Percentiles rank a stretch among this genome's conserved stretches.
Conservation (phyloP, 2,888 invertebrate genomes). For the Trachelus tabidus region DNA sequence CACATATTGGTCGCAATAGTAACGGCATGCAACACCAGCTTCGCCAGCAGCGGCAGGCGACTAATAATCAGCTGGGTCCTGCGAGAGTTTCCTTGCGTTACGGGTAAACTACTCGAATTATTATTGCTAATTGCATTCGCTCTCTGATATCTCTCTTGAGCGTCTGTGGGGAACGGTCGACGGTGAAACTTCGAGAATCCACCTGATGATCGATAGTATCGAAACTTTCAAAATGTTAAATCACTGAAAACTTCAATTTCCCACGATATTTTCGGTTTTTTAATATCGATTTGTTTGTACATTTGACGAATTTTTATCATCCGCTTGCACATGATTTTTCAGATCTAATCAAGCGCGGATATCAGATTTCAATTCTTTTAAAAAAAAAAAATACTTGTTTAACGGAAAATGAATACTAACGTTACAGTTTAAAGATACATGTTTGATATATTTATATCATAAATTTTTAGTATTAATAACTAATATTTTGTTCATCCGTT, state of each 20-base stretch:
- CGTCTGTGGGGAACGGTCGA: not conserved
- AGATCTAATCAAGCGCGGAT: not conserved
- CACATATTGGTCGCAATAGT: not conserved
- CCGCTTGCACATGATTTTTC: not conserved
- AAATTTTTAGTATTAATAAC: too few species aligned
- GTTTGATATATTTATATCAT: too few species aligned
- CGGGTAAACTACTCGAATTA: slow-evolving; percentile 38
- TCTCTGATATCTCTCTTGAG: slow-evolving; percentile 41
- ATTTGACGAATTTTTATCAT: not conserved
- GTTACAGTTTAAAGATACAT: too few species aligned
- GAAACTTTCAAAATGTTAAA: not conserved
- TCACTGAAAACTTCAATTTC: not conserved
- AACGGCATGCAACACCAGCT: not conserved
- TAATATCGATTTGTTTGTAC: not conserved
- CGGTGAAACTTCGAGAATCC: not conserved
- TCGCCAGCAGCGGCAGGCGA: not conserved
- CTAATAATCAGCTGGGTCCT: not conserved
- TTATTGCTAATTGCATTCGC: slow-evolving; percentile 56
- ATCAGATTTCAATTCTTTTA: too few species aligned
- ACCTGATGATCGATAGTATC: not conserved
- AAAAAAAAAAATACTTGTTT: too few species aligned
- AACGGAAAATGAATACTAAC: too few species aligned
- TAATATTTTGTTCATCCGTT: too few species aligned
- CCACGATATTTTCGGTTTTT: not conserved
- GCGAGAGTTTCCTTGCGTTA: not conserved